phyloP scores from a whole-genome alignment of 2,888 invertebrate genomes.

The Pheosia tremula region DNA sequence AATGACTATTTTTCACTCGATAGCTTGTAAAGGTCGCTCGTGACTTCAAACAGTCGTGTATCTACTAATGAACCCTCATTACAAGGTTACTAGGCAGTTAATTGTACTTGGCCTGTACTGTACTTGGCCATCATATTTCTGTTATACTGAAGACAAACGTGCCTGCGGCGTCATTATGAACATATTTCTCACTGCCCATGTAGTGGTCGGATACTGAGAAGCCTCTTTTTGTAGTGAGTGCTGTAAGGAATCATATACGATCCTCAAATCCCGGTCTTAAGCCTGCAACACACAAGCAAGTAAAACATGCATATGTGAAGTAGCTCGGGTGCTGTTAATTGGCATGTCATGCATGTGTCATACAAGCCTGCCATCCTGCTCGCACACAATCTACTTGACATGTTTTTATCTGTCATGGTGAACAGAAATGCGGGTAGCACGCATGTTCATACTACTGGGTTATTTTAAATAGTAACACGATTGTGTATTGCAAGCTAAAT shows the following conservation, averaged over 20 bases:
- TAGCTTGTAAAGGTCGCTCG: neutral
- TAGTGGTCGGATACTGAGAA: neutral
- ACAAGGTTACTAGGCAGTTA: neutral
- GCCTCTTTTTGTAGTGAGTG: neutral
- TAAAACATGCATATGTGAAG: too few species aligned
- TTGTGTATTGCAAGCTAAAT: neutral
- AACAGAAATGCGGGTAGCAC: neutral
- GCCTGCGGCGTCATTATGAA: neutral
- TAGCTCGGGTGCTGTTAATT: too few species aligned
- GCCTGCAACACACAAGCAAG: too few species aligned
- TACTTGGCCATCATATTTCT: neutral
- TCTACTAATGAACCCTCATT: neutral
- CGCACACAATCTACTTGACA: too few species aligned
- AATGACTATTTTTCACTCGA: neutral
- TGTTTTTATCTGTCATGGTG: neutral
- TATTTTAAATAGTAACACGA: neutral
- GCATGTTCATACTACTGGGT: neutral
- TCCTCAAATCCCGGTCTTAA: neutral
- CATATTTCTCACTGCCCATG: neutral
- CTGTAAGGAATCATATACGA: neutral
- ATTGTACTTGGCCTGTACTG: too few species aligned
- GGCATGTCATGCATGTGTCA: too few species aligned
- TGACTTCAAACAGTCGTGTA: neutral
- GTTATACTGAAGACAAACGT: neutral
- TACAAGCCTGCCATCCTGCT: too few species aligned